Percentiles rank a stretch among this genome's conserved stretches.
Conservation (phyloP, 2,113 vertebrate species). For the Brachyhypopomus occidentalis region DNA sequence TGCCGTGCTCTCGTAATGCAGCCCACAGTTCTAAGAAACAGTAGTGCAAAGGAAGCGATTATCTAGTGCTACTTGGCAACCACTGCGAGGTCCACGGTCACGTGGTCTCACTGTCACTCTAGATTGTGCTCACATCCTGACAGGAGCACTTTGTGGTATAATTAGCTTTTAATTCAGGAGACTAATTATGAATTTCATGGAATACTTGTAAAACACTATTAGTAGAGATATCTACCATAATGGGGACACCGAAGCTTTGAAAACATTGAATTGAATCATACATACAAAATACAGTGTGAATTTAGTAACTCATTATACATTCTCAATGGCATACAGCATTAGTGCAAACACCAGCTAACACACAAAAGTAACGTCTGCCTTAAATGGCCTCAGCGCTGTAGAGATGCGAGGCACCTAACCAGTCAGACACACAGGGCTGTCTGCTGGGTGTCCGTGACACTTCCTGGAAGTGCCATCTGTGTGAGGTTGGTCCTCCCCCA, state of each 20-base stretch:
- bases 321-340: no score
- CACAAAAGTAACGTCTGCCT: no score
- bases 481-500: conserved; percentile 3
- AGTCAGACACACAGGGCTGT: background rate
- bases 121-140: background rate
- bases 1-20: conserved; percentile 4
- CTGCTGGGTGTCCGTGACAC: background rate
- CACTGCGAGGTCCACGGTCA: conserved; percentile 10
- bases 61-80: conserved; percentile 32
- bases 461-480: conserved; percentile 3
- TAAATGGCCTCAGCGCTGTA: no score
- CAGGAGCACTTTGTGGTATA: background rate
- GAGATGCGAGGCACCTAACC: no score
- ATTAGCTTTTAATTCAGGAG: background rate
- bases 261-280: no score
- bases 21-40: conserved; percentile 14
- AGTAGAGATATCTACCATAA: no score
- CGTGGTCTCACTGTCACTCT: conserved; percentile 6
- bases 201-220: no score
- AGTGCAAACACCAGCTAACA: no score
- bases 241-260: no score
- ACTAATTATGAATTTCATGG: background rate
- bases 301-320: no score
- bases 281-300: no score
- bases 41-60: conserved; percentile 34